These are phyloP conservation scores for Pygathrix nemaeus DNA, from an alignment of 2,113 vertebrate species.

Conservation along the genomic window DNA sequence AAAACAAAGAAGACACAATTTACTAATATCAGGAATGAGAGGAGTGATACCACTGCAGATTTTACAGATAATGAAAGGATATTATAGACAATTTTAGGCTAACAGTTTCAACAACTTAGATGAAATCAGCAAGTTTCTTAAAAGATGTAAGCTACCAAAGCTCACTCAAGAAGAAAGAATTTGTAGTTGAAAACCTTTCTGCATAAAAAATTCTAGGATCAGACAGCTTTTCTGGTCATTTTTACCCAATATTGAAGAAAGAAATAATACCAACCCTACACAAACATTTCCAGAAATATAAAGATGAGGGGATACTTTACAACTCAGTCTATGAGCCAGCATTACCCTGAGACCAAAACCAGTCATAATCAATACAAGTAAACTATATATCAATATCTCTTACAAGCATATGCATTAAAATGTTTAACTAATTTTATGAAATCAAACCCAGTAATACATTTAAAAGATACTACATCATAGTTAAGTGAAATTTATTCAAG, in stretches of 20 bases:
- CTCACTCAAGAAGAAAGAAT: neutral
- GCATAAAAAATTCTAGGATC: conserved; percentile 29
- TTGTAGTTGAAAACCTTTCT: neutral
- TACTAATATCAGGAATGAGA: neutral
- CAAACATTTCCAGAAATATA: conserved; percentile 35
- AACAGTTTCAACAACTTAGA: conserved; percentile 23
- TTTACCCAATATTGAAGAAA: neutral
- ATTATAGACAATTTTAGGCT: neutral
- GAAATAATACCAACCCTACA: neutral
- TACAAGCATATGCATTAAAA: conserved; percentile 6
- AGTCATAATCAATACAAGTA: neutral
- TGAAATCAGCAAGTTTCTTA: conserved; percentile 10
- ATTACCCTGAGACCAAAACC: conserved; percentile 19
- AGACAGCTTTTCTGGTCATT: neutral
- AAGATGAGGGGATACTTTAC: neutral
- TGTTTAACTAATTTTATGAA: neutral
- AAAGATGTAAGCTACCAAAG: neutral
- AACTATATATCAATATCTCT: neutral
- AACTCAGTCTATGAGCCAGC: neutral
- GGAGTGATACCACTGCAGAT: neutral
- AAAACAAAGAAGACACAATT: neutral
- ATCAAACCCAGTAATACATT: conserved; percentile 13
- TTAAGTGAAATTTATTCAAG: neutral
- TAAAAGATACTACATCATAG: neutral
- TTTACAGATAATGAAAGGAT: neutral